Base-by-base conservation (phyloP, 2,888 invertebrate genomes). In the Cotesia congregata region DNA sequence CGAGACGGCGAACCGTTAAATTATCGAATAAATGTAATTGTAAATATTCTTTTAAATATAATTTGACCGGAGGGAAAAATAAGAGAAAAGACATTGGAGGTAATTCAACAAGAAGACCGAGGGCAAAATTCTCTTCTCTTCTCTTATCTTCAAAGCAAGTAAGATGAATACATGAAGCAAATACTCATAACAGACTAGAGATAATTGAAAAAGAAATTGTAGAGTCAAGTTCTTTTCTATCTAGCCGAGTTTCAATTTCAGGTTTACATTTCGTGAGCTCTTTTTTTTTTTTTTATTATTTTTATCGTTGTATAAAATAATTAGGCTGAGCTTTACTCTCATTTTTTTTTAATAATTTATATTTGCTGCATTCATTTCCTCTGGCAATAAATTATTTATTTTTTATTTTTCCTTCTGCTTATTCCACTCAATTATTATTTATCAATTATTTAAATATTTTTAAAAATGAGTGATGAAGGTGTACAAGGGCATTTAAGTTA, bases 1-100 rank as follows among this genome's bases (percentile, higher is more conserved):
- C 62, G 17, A 15, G 6, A 17, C 62, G n/a, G 20, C 20, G 15
- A 62, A 17, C 17, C 68, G 79, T 65, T 72, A 81, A 81, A 83
- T 79, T 81, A 81, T 79, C 77, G 83, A 80, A 78, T 78, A 83
- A 83, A 83, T 76, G 78, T 78, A 78, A 82, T 81, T 80, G 81
- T 79, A 81, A 80, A 81, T 76, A 79, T 75, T 75, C 77, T 77
- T 67, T 79, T 69, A 80, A 82, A 83, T 81, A 83, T 77, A 78
- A 81, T 80, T 82, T 78, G 72, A 65, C 73, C 30, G 60, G 12
- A 30, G 68, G 67, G 60, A 71, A 69, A 72, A 62, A 61, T 12
- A 38, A 17, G 30, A 50, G 76, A 80, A 80, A n/a, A 75, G 70
- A 78, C 78, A 80, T 79, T 80, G 62, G 20, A 75, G 40, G 15